Evolutionary conservation across 2,797 vertebrate genomes (phyloP), one percentile per base, ranked within the genome.

Genomic region (Pyrocephalus nanus): DNA sequence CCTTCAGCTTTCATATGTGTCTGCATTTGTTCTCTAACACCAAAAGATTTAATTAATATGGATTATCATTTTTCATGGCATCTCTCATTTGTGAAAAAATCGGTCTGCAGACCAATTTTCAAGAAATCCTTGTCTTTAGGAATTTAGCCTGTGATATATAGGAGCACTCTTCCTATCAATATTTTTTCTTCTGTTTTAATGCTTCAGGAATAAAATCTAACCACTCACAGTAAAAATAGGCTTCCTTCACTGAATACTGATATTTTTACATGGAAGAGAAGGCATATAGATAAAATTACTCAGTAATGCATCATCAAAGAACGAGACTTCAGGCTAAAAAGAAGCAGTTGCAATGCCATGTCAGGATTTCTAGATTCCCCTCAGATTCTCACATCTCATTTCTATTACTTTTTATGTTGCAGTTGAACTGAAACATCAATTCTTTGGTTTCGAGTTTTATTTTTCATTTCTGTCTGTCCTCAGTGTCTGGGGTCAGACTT

Each of bases 31-130:
- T 87, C 91, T 89, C 60, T 57, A 57, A 80, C n/a, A 66, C n/a
- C 17, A 43, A 62, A 93, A 88, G 65, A 62, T 92, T 87, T 93
- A 82, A 91, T 94, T 95, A 95, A 73, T 92, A 94, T 20, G 29
- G 48, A 80, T 86, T 86, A 88, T 81, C 0, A 74, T 89, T 91
- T 95, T 92, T 84, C 62, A 76, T 20, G 40, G 40, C 61, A 53
- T 40, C 43, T 75, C 61, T 96, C 29, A 58, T 90, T 93, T 85
- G 16, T 64, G 67, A 21, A 82, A 85, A 91, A 84, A 84, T 74
- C 74, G 58, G 23, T 83, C 61, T 81, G 71, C 47, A 92, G 36
- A 64, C 12, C 12, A 54, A 9, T 90, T 93, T 93, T 60, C 42
- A 85, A 83, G n/a, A 93, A 60, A 14, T 61, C 25, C 18, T 81